phyloP scores from a whole-genome alignment of 2,888 invertebrate species.

The Aphidoletes aphidimyza region DNA sequence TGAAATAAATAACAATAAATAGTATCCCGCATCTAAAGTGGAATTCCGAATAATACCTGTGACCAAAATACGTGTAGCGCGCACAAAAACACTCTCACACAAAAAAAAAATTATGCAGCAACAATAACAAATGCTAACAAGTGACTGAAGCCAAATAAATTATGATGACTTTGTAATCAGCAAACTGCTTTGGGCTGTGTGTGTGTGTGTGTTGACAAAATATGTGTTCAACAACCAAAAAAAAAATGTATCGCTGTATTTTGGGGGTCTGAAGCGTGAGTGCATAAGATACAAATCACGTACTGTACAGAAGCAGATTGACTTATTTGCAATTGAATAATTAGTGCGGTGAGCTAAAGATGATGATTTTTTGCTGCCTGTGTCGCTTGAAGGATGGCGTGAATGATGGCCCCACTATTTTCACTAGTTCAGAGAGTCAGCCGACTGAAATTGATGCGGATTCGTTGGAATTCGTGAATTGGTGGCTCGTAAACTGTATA shows the following conservation, averaged over 20 bases:
- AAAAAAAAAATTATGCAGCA: conserved; percentile 14
- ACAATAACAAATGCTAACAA: conserved; percentile 40
- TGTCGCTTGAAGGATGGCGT: too few relatives aligned
- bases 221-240: too few relatives aligned
- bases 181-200: neutral
- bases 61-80: neutral
- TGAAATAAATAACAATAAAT: neutral
- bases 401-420: too few relatives aligned
- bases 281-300: neutral
- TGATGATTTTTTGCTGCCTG: neutral
- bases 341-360: neutral
- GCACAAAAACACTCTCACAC: neutral
- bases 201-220: too few relatives aligned
- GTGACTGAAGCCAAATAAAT: conserved; percentile 40
- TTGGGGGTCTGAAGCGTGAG: neutral
- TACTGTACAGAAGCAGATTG: neutral
- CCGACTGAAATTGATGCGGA: too few relatives aligned
- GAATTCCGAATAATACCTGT: neutral
- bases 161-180: neutral
- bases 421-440: too few relatives aligned
- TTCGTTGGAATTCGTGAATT: too few relatives aligned
- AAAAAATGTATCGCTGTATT: neutral
- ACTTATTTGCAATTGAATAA: conserved; percentile 27
- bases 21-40: conserved; percentile 6
- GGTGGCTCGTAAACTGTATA: too few relatives aligned